Conservation (phyloP, 2,888 invertebrate genomes). For the Napeogenes inachia region DNA sequence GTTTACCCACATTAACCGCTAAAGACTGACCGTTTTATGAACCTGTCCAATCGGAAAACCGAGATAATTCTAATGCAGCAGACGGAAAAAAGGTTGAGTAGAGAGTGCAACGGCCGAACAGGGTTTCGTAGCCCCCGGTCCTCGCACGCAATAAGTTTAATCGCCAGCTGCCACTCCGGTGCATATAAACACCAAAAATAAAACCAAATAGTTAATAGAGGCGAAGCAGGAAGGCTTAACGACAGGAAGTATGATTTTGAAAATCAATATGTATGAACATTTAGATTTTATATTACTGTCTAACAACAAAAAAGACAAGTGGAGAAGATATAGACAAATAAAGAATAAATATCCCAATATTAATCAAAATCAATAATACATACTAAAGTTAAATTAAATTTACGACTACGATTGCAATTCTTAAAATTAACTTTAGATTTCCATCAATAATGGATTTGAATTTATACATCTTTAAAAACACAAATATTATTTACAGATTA, state of each 20-base stretch:
- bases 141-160: conserved; percentile 31
- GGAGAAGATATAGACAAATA: not conserved
- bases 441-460: not conserved
- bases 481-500: not conserved
- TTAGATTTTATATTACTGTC: not conserved
- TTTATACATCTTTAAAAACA: not conserved
- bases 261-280: not conserved
- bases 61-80: conserved; percentile 38
- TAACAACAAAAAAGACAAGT: not conserved
- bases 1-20: not conserved
- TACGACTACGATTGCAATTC: not conserved
- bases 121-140: conserved; percentile 42
- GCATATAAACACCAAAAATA: conserved; percentile 16
- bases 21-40: not conserved
- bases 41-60: conserved; percentile 22
- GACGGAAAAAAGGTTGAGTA: conserved; percentile 44
- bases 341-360: not conserved
- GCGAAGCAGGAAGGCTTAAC: not conserved
- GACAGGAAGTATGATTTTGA: conserved; percentile 1
- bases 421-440: not conserved
- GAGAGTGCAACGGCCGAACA: conserved; percentile 59
- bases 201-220: not conserved
- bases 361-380: not conserved
- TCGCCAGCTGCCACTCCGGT: conserved; percentile 30
- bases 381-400: not conserved